Percentiles rank a stretch among this genome's conserved stretches.
Evolutionary conservation across 1,140 invertebrate species (phyloP).

Genomic region (Hylyphantes graminicola): DNA sequence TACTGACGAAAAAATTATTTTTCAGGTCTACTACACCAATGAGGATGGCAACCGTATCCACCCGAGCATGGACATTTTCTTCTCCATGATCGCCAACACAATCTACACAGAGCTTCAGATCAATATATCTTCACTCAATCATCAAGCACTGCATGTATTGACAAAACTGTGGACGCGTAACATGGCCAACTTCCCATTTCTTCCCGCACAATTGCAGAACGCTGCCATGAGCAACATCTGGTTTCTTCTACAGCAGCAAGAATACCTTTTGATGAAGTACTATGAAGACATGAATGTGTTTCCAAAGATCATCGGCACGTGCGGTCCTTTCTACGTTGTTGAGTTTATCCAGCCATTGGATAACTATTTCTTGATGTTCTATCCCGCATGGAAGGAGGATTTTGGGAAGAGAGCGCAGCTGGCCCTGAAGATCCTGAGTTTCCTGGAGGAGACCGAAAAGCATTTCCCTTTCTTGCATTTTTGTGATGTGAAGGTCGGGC

Average conservation of each 20-base stretch:
- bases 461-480: slow-evolving; percentile 73
- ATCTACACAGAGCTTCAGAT: slow-evolving; percentile 72
- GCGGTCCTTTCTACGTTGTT: slow-evolving; percentile 75
- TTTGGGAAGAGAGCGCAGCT: slow-evolving; percentile 72
- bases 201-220: slow-evolving; percentile 40
- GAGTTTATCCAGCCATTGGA: slow-evolving; percentile 72
- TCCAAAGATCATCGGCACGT: slow-evolving; percentile 76
- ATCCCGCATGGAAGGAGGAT: slow-evolving; percentile 66
- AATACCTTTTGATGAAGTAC: slow-evolving; percentile 74
- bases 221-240: slow-evolving; percentile 73
- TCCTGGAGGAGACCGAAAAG: slow-evolving; percentile 73
- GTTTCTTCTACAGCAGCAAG: slow-evolving; percentile 75
- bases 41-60: slow-evolving; percentile 63
- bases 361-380: slow-evolving; percentile 63
- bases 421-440: slow-evolving; percentile 74
- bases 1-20: too few species aligned
- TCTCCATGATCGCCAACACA: slow-evolving; percentile 69
- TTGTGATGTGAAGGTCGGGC: slow-evolving; percentile 76
- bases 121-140: slow-evolving; percentile 65
- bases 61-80: slow-evolving; percentile 72
- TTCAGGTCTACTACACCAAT: slow-evolving; percentile 14
- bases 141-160: slow-evolving; percentile 16
- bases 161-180: slow-evolving; percentile 35
- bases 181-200: slow-evolving; percentile 32
- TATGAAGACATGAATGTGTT: slow-evolving; percentile 74